Evolutionary conservation across 2,888 invertebrate species (phyloP), one percentile per base, ranked within the genome.

Genomic region (Pyrochroa serraticornis): DNA sequence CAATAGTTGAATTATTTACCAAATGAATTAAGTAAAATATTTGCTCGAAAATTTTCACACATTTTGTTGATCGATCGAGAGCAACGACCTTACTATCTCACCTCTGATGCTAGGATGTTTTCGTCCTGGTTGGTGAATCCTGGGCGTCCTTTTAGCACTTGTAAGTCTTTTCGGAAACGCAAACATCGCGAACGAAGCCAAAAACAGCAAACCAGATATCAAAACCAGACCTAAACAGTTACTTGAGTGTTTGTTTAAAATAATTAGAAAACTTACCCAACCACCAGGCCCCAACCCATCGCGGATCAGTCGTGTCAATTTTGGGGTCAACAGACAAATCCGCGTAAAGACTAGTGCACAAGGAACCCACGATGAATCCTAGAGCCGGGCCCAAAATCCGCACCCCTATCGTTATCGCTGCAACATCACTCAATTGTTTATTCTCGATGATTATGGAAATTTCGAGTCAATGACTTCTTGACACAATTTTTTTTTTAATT

Each of bases 201-300:
- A 69, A 77, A 95, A 85, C 73, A 96, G 86, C 69, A 94, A 84
- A 1, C 87, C 86, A 1, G 95, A 91, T 71, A 95, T 93, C 71
- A 95, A 82, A 63, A 94, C 90, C 76, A 93, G 84, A 42, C 93
- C 90, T 89, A 80, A 60, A 57, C 22, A 22, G 22, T 22, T 22
- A 5, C 5, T 22, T 22, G 22, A 22, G 22, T 22, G 22, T 22
- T 22, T 5, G 22, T n/a, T 80, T 76, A 49, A 58, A 64, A 60
- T 52, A 43, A 35, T 55, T 49, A 13, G 22, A 22, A 31, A 30
- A 51, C 83, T 88, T 82, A 85, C 93, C 95, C 57, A 97, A 82
- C 97, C 97, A 97, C 97, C 97, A 97, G 39, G 97, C 97, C 45
- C 97, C 96, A 43, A 97, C 91, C 95, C 95, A 97, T 78, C 91